These are phyloP conservation scores for Dicaeum eximium DNA, from an alignment of 2,113 vertebrate genomes.

Conservation along the genomic window DNA sequence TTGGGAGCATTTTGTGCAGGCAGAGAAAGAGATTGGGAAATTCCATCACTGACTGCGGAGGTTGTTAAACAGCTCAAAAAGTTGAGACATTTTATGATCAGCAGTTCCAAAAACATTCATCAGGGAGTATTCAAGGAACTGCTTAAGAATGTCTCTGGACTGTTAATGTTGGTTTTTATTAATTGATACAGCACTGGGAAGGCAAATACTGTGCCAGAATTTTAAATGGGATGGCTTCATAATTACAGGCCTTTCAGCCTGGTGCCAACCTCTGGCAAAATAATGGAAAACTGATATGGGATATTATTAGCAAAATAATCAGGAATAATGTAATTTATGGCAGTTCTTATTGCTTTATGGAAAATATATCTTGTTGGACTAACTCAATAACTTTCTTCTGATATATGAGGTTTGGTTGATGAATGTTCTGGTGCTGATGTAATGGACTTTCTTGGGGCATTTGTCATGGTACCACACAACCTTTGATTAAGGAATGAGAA, in stretches of 20 bases:
- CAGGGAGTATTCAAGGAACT: slow-evolving; percentile 38
- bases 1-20: not conserved
- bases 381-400: slow-evolving; percentile 12
- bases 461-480: slow-evolving; percentile 7
- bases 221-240: slow-evolving; percentile 36
- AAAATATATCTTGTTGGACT: slow-evolving; percentile 26
- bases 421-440: slow-evolving; percentile 17
- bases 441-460: slow-evolving; percentile 14
- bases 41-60: not conserved
- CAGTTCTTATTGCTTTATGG: slow-evolving; percentile 31
- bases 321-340: slow-evolving; percentile 49
- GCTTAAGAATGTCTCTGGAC: not conserved
- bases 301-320: slow-evolving; percentile 52
- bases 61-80: not conserved
- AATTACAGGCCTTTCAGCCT: slow-evolving; percentile 34
- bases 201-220: slow-evolving; percentile 42
- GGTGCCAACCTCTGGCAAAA: slow-evolving; percentile 40
- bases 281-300: slow-evolving; percentile 7
- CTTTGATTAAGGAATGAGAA: slow-evolving; percentile 22
- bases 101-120: slow-evolving; percentile 9
- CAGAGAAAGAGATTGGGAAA: not conserved
- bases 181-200: slow-evolving; percentile 26
- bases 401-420: not conserved
- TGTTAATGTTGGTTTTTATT: slow-evolving; percentile 54
- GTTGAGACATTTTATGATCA: slow-evolving; percentile 10